These are phyloP conservation scores for Drosophila fuyamai DNA, from an alignment of 1,140 invertebrate species.

Conservation along the genomic window DNA sequence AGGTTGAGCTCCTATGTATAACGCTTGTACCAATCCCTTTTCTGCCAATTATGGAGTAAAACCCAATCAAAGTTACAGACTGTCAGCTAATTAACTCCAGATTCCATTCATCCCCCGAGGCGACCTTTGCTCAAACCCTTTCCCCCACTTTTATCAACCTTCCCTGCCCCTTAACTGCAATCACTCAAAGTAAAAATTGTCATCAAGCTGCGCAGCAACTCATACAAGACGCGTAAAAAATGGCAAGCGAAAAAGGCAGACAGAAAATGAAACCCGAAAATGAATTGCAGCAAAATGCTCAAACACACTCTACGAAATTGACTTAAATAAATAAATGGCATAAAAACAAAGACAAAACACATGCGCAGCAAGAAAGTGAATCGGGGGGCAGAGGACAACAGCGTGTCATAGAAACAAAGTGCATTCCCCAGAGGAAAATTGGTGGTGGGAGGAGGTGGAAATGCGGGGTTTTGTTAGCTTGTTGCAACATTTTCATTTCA, in stretches of 20 bases:
- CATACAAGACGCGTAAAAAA: constrained; percentile 48
- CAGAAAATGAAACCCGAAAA: constrained; percentile 54
- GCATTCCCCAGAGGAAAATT: constrained; percentile 43
- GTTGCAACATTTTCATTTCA: constrained; percentile 76
- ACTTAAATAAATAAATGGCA: constrained; percentile 82
- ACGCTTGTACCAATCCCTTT: background rate
- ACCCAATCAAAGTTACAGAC: background rate
- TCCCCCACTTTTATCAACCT: background rate
- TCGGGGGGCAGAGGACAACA: constrained; percentile 19
- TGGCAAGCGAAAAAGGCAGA: constrained; percentile 15
- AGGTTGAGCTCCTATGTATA: too few species aligned
- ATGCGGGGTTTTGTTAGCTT: constrained; percentile 55
- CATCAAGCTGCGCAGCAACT: constrained; percentile 53
- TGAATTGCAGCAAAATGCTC: constrained; percentile 80
- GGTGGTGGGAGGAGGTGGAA: too few species aligned
- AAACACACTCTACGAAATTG: constrained; percentile 81
- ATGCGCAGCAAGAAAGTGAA: constrained; percentile 37
- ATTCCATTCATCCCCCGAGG: background rate
- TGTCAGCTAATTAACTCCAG: constrained; percentile 7
- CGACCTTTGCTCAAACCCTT: background rate
- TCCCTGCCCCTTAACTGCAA: constrained; percentile 32
- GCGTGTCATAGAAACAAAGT: constrained; percentile 58
- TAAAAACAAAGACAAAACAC: constrained; percentile 80
- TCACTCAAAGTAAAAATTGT: constrained; percentile 79
- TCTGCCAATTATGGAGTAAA: background rate